phyloP scores from a whole-genome alignment of 2,888 invertebrate genomes.

The Tortrix viridana region DNA sequence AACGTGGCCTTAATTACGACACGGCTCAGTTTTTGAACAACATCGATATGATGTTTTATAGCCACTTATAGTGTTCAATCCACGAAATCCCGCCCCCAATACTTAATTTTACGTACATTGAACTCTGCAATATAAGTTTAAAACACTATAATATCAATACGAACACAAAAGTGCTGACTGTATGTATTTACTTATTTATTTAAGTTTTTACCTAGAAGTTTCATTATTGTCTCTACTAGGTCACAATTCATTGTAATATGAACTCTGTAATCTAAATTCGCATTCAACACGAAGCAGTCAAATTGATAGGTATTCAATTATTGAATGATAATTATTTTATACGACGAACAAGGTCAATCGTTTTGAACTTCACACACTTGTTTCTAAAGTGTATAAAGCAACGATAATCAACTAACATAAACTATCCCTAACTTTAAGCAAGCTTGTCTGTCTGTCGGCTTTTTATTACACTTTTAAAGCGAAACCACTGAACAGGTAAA shows the following conservation, averaged over 20 bases:
- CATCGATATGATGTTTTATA: neutral
- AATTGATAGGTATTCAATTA: neutral
- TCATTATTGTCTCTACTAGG: slow-evolving; percentile 63
- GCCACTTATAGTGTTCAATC: no score
- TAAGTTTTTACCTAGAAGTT: slow-evolving; percentile 44
- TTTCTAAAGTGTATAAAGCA: no score
- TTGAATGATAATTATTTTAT: slow-evolving; percentile 6
- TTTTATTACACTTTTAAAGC: no score
- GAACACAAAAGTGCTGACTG: slow-evolving; percentile 69
- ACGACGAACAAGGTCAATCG: no score
- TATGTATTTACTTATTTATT: slow-evolving; percentile 43
- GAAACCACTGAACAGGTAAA: neutral
- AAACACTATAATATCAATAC: no score
- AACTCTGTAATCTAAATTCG: slow-evolving; percentile 54
- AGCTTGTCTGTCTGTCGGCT: no score
- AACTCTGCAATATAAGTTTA: no score
- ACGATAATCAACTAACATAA: no score
- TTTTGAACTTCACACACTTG: no score
- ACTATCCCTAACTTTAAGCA: no score
- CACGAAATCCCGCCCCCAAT: no score
- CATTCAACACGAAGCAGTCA: slow-evolving; percentile 42
- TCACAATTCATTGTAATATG: slow-evolving; percentile 64
- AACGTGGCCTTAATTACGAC: neutral
- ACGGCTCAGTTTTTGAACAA: slow-evolving; percentile 1
- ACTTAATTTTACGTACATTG: no score